Evolutionary conservation across 1,140 invertebrate genomes (phyloP).

Genomic region (Limonius californicus): DNA sequence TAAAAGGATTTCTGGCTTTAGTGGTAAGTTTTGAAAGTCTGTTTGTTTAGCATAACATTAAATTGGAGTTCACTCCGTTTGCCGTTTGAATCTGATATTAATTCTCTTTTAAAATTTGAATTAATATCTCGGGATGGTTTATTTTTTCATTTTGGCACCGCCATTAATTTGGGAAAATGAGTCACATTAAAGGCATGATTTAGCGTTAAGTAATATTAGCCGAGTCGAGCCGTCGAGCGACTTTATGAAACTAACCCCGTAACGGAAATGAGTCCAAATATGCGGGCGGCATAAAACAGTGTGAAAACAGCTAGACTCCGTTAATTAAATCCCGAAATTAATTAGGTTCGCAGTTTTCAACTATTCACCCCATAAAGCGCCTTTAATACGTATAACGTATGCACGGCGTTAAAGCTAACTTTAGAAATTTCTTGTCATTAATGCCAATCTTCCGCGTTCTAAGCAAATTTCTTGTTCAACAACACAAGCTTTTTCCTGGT

Average conservation of each 20-base stretch:
- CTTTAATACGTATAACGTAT: conserved; percentile 26
- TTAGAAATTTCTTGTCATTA: conserved; percentile 7
- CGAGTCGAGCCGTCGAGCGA: not conserved
- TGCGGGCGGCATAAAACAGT: conserved; percentile 23
- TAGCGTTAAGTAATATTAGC: conserved; percentile 9
- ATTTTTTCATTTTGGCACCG: not conserved
- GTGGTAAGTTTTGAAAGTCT: too few relatives aligned
- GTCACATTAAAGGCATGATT: not conserved
- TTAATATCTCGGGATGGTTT: too few relatives aligned
- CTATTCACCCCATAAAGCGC: conserved; percentile 26
- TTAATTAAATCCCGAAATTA: conserved; percentile 29
- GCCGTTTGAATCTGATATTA: too few relatives aligned
- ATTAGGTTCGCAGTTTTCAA: conserved; percentile 29
- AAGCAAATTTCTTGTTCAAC: not conserved
- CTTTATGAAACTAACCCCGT: conserved; percentile 12
- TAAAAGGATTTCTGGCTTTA: too few relatives aligned
- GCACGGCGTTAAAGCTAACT: conserved; percentile 13
- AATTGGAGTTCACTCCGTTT: too few relatives aligned
- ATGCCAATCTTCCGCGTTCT: not conserved
- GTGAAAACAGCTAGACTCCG: conserved; percentile 25
- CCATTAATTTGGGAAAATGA: not conserved
- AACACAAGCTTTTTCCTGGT: not conserved
- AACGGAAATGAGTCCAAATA: conserved; percentile 13
- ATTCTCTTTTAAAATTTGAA: too few relatives aligned
- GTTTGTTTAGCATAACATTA: too few relatives aligned